phyloP scores from a whole-genome alignment of 2,113 vertebrate genomes.

The Egretta garzetta region DNA sequence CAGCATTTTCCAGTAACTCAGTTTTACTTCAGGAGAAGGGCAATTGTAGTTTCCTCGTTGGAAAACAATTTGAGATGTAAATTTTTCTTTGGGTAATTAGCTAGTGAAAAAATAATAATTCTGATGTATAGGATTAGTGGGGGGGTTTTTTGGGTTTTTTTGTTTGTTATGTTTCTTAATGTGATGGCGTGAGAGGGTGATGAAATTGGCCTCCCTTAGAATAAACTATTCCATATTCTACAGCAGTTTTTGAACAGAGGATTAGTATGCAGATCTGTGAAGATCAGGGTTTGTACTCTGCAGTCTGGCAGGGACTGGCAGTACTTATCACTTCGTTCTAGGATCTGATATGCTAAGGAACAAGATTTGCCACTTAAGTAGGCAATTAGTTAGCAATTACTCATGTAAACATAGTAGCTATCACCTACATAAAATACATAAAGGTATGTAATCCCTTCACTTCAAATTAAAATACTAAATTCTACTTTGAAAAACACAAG shows the following conservation, averaged over 20 bases:
- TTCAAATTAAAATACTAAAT: not conserved
- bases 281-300: not conserved
- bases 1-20: not conserved
- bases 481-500: not conserved
- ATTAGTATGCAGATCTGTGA: not conserved
- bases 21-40: not conserved
- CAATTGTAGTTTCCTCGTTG: not conserved
- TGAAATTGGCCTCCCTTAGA: not conserved
- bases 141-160: no score
- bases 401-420: slow-evolving; percentile 1
- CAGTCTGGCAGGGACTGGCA: not conserved
- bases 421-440: not conserved
- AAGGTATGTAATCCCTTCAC: slow-evolving; percentile 27
- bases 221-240: not conserved
- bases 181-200: not conserved
- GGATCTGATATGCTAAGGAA: slow-evolving; percentile 10
- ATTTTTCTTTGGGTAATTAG: not conserved
- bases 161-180: not conserved
- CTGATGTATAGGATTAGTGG: not conserved
- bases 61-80: not conserved
- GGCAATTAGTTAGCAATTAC: slow-evolving; percentile 27
- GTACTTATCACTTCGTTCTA: not conserved
- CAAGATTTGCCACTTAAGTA: not conserved
- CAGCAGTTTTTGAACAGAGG: not conserved
- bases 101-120: not conserved